Evolutionary conservation across 2,797 vertebrate species (phyloP).

Genomic region (Xenentodon cancila): DNA sequence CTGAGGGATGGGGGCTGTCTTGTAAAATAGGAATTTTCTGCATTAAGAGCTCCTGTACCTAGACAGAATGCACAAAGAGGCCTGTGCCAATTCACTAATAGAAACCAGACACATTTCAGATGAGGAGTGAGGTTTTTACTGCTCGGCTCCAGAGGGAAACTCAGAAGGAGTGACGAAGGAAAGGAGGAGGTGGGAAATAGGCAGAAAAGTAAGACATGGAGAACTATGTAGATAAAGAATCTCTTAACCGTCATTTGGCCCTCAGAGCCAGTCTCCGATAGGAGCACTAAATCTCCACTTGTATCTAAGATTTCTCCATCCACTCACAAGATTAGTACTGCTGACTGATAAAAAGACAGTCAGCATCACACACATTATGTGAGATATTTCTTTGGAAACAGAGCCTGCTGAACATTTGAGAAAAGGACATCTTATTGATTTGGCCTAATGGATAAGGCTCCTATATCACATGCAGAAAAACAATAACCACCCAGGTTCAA

Average conservation of each 20-base stretch:
- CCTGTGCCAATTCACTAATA: conserved; percentile 74
- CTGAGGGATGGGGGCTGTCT: conserved; percentile 25
- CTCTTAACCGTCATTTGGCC: conserved; percentile 31
- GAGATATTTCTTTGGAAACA: conserved; percentile 45
- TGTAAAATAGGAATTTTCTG: conserved; percentile 64
- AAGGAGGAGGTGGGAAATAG: conserved; percentile 26
- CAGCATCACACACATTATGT: conserved; percentile 51
- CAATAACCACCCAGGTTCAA: conserved; percentile 31
- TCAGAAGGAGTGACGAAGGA: conserved; percentile 35
- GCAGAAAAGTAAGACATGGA: conserved; percentile 18
- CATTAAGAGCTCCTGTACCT: conserved; percentile 74
- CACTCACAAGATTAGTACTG: conserved; percentile 12
- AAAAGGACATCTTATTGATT: conserved; percentile 40
- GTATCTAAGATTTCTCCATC: conserved; percentile 34
- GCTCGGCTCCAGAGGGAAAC: conserved; percentile 48
- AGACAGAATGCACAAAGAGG: conserved; percentile 58
- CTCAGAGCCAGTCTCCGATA: conserved; percentile 5
- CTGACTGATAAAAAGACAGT: conserved; percentile 48
- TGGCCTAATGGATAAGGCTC: conserved; percentile 28
- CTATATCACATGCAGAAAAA: conserved; percentile 36
- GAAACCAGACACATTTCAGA: conserved; percentile 74
- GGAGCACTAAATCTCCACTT: conserved; percentile 27
- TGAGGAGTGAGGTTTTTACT: conserved; percentile 58
- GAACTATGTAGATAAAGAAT: conserved; percentile 18
- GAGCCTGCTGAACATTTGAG: conserved; percentile 33